These are phyloP conservation scores for Lindbergichthys nudifrons DNA, from an alignment of 2,797 vertebrate genomes.

Conservation along the genomic window DNA sequence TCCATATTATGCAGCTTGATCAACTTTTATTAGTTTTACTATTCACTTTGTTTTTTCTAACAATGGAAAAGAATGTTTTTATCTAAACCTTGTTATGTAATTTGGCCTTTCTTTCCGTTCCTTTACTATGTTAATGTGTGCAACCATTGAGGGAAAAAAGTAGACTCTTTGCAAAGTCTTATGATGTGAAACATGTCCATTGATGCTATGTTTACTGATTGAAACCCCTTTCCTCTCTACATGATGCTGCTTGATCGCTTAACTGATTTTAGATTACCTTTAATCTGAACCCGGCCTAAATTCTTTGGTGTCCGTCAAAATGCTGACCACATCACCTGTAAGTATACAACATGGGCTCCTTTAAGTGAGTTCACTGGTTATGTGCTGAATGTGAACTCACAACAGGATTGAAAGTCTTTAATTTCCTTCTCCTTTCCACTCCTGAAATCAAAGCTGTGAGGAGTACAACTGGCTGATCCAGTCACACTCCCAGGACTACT, in stretches of 20 bases:
- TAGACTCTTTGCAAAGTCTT: neutral
- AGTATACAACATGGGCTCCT: conserved; percentile 27
- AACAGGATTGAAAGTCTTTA: conserved; percentile 17
- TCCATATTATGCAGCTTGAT: neutral
- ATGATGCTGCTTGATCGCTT: too few relatives aligned
- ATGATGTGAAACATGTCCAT: neutral
- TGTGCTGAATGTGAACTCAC: conserved; percentile 41
- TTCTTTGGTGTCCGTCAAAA: too few relatives aligned
- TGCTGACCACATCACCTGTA: conserved; percentile 30
- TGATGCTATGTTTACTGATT: neutral
- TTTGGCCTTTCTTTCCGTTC: neutral
- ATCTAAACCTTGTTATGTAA: neutral
- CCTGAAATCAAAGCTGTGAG: too few relatives aligned
- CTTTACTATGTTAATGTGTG: neutral
- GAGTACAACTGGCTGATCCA: too few relatives aligned
- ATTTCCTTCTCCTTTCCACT: too few relatives aligned
- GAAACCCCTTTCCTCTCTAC: neutral
- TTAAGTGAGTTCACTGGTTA: conserved; percentile 31
- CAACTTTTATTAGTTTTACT: neutral
- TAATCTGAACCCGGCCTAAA: neutral
- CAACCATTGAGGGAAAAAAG: neutral
- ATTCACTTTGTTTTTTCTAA: neutral
- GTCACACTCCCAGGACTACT: too few relatives aligned
- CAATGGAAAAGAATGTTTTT: neutral
- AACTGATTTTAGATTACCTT: neutral